Evolutionary conservation across 2,888 invertebrate species (phyloP), one percentile per base, ranked within the genome.

Genomic region (Nymphalis polychloros): DNA sequence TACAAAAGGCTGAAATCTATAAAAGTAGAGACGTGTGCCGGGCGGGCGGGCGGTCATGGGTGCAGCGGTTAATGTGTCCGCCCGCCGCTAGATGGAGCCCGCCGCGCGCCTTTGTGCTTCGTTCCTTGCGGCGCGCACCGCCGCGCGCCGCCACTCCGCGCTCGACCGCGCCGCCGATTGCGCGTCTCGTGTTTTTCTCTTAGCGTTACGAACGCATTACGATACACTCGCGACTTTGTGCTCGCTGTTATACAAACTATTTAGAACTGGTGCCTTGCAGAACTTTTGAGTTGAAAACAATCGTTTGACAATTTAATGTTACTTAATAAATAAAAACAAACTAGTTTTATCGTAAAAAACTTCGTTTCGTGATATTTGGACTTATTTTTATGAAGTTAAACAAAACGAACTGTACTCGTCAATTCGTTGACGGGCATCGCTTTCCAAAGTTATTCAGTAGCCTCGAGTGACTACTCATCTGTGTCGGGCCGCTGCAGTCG

Each of bases 151-250:
- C 85, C 91, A 90, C 90, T 91, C 92, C 91, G 90, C 92, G 90
- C 90, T 86, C 88, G 87, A 88, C 91, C 87, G 89, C 92, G 93
- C 87, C 81, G 87, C 84, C 78, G 87, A 88, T 73, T 84, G 89
- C 89, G 89, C 91, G 91, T 84, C 76, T 89, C 87, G 88, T 84
- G 86, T 85, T 76, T 23, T 76, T 77, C 78, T 77, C 78, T 78
- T 79, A 78, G 76, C 78, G 75, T 76, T 78, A 76, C 76, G 77
- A 76, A 81, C 82, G 84, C 83, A 74, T 77, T 74, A 85, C 86
- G 85, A 86, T 79, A 85, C 85, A 83, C 83, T 87, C 89, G 87
- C 86, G 88, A 84, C 86, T 84, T 86, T 82, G 82, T 82, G 81
- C 72, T 74, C 71, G 73, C 71, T 73, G 70, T 41, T n/a, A 75